Evolutionary conservation across 2,113 vertebrate species (phyloP).

Genomic region (Coptodon rendalli): DNA sequence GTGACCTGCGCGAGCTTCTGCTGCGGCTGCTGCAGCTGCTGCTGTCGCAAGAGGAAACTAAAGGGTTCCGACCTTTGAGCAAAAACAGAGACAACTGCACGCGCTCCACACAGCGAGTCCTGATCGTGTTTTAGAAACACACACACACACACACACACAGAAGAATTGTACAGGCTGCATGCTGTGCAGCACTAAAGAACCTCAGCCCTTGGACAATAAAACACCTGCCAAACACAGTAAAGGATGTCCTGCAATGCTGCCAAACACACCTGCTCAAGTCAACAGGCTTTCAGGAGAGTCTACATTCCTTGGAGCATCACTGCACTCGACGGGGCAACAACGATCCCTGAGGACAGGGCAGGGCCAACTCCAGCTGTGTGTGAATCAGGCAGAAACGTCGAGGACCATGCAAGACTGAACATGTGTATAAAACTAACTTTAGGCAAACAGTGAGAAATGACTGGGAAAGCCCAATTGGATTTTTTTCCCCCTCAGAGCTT

Average conservation of each 20-base stretch:
- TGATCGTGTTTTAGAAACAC: background rate
- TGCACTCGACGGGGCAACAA: background rate
- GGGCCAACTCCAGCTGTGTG: background rate
- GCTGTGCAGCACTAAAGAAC: background rate
- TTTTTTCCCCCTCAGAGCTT: background rate
- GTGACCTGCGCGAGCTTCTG: slow-evolving; percentile 42
- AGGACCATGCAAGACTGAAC: background rate
- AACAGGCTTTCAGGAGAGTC: slow-evolving; percentile 19
- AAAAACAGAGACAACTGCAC: background rate
- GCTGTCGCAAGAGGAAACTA: slow-evolving; percentile 9
- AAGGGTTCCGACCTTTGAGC: slow-evolving; percentile 21
- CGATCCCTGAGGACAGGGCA: background rate
- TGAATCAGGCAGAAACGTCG: background rate
- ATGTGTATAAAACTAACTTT: background rate
- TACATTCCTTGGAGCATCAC: slow-evolving; percentile 24
- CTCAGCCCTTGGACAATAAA: slow-evolving; percentile 1
- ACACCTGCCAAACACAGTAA: background rate
- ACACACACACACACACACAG: background rate
- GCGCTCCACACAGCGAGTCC: background rate
- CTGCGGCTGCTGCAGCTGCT: slow-evolving; percentile 49
- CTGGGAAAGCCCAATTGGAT: background rate
- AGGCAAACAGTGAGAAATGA: background rate
- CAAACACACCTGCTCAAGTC: background rate
- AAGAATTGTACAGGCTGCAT: background rate
- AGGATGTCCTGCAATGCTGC: background rate